Conservation (phyloP, 2,113 vertebrate species). For the Sigmodon hispidus region DNA sequence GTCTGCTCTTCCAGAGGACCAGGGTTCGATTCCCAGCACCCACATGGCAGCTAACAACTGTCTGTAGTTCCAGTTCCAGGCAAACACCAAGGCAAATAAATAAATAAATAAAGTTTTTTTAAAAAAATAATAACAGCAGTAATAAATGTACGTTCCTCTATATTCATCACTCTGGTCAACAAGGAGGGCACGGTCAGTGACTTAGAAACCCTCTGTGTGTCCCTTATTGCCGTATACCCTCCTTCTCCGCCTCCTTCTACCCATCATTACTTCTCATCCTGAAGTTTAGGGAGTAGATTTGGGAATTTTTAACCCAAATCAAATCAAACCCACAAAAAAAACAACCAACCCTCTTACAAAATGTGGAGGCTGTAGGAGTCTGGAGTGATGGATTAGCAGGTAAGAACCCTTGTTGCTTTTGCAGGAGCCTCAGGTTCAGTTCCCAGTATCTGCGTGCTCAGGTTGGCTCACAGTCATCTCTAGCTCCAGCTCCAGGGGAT, state of each 20-base stretch:
- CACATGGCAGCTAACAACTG: no score
- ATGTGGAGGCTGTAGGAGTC: not conserved
- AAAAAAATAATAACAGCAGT: not conserved
- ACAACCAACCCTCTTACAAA: not conserved
- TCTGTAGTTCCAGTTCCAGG: no score
- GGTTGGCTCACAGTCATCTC: no score
- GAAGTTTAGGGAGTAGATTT: slow-evolving; percentile 16
- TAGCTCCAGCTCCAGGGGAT: not conserved
- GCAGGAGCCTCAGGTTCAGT: no score
- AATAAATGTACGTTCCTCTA: not conserved
- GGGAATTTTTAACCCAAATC: not conserved
- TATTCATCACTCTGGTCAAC: not conserved
- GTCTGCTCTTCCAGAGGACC: no score
- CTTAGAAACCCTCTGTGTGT: not conserved
- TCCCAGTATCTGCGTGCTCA: no score
- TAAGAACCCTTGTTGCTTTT: not conserved
- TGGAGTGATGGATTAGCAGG: not conserved
- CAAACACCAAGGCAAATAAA: no score
- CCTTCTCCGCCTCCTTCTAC: not conserved
- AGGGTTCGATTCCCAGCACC: no score
- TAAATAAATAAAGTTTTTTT: no score
- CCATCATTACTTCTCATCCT: not conserved
- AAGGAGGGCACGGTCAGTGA: not conserved
- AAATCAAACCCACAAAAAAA: not conserved
- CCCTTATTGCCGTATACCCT: not conserved